A percentile compares a stretch with the other conserved stretches of the same genome.
These are phyloP conservation scores for Tyria jacobaeae DNA, from an alignment of 2,888 invertebrate genomes.

Conservation along the genomic window DNA sequence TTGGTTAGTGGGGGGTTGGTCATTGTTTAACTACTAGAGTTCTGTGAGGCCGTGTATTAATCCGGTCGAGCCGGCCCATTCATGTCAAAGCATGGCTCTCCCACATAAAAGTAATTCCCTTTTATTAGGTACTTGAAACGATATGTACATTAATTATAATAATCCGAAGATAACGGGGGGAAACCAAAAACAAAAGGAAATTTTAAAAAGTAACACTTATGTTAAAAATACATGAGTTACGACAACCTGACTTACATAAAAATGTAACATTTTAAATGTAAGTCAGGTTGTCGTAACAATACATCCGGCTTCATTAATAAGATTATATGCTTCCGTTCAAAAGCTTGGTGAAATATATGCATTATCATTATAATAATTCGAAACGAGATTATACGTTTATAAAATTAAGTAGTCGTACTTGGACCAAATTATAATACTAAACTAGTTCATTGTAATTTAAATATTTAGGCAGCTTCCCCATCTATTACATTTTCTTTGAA, in stretches of 20 bases:
- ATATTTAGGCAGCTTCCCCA: not conserved
- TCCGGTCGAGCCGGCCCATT: too few species aligned
- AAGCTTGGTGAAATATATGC: conserved; percentile 10
- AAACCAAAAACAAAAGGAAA: too few species aligned
- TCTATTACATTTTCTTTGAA: not conserved
- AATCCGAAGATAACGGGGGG: too few species aligned
- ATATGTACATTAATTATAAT: too few species aligned
- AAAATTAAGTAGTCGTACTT: conserved; percentile 13
- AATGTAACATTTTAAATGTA: conserved; percentile 35
- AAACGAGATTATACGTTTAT: conserved; percentile 4
- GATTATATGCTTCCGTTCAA: conserved; percentile 13
- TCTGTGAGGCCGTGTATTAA: too few species aligned
- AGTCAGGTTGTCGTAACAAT: conserved; percentile 12
- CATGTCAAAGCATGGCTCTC: too few species aligned
- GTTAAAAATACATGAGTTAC: not conserved
- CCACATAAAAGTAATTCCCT: too few species aligned
- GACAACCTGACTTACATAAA: not conserved
- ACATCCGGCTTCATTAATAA: conserved; percentile 26
- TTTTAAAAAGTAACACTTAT: not conserved
- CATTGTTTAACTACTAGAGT: too few species aligned
- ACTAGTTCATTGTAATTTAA: not conserved
- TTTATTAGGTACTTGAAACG: too few species aligned
- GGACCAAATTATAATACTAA: conserved; percentile 8
- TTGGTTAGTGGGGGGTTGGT: too few species aligned
- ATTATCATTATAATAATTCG: not conserved